Evolutionary conservation across 2,797 vertebrate genomes (phyloP).

Genomic region (Acanthiza pusilla): DNA sequence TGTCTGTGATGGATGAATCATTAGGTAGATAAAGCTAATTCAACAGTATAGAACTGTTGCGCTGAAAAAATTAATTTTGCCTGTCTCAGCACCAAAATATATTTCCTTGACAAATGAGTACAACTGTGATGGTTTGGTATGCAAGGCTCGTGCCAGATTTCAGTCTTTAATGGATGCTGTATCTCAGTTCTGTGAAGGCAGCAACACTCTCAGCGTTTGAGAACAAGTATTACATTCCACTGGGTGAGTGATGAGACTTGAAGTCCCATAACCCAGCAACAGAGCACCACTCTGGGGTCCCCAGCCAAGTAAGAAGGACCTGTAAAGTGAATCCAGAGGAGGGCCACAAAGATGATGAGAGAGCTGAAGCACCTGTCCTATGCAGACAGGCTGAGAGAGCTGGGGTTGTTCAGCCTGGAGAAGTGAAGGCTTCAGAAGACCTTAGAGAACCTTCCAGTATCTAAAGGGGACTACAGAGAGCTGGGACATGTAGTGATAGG

Average conservation of each 20-base stretch:
- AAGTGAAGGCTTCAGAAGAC: background rate
- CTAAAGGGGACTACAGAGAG: background rate
- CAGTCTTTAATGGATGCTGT: background rate
- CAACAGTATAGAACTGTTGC: background rate
- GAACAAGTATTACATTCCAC: background rate
- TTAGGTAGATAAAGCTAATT: background rate
- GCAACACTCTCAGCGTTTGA: background rate
- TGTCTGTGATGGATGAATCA: background rate
- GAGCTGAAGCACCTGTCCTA: background rate
- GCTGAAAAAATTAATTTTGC: background rate
- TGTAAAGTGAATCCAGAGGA: background rate
- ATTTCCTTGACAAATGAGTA: slow-evolving; percentile 19
- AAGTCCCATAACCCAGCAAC: background rate
- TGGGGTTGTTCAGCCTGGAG: background rate
- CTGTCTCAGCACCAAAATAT: background rate
- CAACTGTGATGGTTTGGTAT: background rate
- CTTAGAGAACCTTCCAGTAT: background rate
- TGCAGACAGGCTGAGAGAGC: background rate
- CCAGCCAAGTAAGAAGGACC: rapidly evolving
- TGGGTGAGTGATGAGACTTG: background rate
- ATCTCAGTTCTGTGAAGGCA: background rate
- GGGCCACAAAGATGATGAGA: background rate
- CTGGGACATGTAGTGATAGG: background rate
- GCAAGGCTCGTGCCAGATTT: background rate
- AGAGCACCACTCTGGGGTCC: background rate